Conservation (phyloP, 2,113 vertebrate species). For the Sciurus niger region DNA sequence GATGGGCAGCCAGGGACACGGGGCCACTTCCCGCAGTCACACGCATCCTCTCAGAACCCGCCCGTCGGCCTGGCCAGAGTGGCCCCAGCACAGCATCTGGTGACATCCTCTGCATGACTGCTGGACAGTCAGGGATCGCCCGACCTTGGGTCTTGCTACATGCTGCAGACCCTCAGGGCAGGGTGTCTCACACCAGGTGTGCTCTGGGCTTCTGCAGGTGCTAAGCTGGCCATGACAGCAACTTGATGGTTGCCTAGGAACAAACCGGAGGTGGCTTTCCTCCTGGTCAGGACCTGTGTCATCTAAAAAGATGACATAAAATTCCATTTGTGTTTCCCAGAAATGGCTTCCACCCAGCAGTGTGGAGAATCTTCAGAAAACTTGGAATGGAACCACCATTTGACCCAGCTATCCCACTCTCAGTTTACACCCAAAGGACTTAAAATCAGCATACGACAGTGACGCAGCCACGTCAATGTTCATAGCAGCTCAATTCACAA, state of each 20-base stretch:
- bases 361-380: no score
- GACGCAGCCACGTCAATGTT: no score
- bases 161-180: background rate
- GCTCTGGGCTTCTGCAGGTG: background rate
- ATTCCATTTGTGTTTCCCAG: background rate
- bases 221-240: background rate
- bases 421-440: no score
- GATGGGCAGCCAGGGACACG: background rate
- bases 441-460: no score
- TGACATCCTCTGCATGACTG: rapidly evolving
- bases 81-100: background rate
- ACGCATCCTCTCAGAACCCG: rapidly evolving
- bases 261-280: background rate
- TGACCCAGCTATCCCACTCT: no score
- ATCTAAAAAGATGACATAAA: background rate
- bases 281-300: background rate
- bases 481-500: no score
- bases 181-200: background rate
- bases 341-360: background rate
- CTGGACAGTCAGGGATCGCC: rapidly evolving
- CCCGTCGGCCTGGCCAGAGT: rapidly evolving
- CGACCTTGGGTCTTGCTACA: rapidly evolving
- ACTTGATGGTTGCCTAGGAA: background rate
- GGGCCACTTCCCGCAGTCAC: rapidly evolving
- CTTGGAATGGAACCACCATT: no score